A percentile compares a stretch with the other conserved stretches of the same genome.
Conservation (phyloP, 1,140 invertebrate genomes). For the Eriosoma lanigerum region DNA sequence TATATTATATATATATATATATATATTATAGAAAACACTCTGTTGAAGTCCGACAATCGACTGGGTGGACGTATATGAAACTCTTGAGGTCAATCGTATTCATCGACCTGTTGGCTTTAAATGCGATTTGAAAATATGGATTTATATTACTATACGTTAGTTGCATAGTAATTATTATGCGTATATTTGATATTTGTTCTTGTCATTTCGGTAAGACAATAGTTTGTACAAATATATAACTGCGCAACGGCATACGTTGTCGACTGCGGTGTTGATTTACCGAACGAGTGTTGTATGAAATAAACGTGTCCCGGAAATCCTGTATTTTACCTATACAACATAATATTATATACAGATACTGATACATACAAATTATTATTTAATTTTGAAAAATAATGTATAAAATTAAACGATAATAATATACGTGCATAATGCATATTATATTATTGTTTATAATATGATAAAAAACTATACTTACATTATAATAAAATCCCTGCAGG, state of each 20-base stretch:
- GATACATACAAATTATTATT: too few species aligned
- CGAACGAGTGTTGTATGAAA: neutral
- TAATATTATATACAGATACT: too few species aligned
- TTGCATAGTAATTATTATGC: slow-evolving; percentile 30
- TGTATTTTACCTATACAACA: too few species aligned
- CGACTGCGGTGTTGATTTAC: neutral
- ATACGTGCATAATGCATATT: too few species aligned
- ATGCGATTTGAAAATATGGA: slow-evolving; percentile 22
- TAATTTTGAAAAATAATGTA: too few species aligned
- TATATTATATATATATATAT: too few species aligned
- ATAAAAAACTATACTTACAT: too few species aligned
- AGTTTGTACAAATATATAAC: neutral
- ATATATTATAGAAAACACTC: neutral
- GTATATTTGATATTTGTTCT: neutral
- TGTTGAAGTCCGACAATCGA: slow-evolving; percentile 4
- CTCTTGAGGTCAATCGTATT: slow-evolving; percentile 39
- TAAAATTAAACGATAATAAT: too few species aligned
- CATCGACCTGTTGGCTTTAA: slow-evolving; percentile 24
- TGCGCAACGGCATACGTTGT: neutral
- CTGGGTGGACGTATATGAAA: neutral
- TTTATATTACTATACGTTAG: slow-evolving; percentile 23
- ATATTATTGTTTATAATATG: too few species aligned
- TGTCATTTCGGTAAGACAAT: slow-evolving; percentile 17
- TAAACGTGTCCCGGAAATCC: slow-evolving; percentile 39
- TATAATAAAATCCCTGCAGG: too few species aligned